Base-by-base conservation (phyloP, 1,140 invertebrate species). In the Penaeus indicus region DNA sequence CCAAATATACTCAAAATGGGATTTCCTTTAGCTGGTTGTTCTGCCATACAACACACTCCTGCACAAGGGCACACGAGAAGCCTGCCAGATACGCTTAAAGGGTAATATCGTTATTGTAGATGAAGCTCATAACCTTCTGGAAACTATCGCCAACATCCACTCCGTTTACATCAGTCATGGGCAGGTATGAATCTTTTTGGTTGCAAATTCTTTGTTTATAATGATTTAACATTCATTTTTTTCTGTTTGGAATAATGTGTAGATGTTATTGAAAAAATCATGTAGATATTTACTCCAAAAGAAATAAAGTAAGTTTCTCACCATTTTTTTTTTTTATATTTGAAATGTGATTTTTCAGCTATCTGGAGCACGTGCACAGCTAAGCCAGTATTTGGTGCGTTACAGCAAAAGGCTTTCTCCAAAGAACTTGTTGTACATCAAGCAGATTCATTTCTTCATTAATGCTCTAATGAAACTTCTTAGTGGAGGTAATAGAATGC, bases 51-150 rank as follows among this genome's bases (percentile, higher is more conserved):
- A 97, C 91, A 95, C 96, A 47, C 94, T 99, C 82, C 94, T 99
- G 13, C 98, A 99, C 92, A 95, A 96, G 92, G 94, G 94, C 18
- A 98, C 98, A 0, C 94, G 99, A 91, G 94, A 96, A 90, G 96
- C 97, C 1, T 95, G 95, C 92, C 96, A 96, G n/a, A 95, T 99
- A 13, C 94, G 96, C 90, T 92, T 99, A 8, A 95, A 96, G 92
- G 95, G 96, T 88, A 97, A 97, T 92, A 94, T 99, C 72, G 93
- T 99, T 0, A 96, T 99, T 89, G 95, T 99, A 78, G 99, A 99
- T 93, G 99, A 99, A 93, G 99, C 98, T 13, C 99, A 99, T 91
- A 99, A 99, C 94, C 94, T 99, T 11, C 93, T 99, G 27, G 97
- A 99, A 88, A 96, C 97, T 0, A 96, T 99, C 88, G 95, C 96